phyloP scores from a whole-genome alignment of 2,113 vertebrate species.

The Vicugna pacos region DNA sequence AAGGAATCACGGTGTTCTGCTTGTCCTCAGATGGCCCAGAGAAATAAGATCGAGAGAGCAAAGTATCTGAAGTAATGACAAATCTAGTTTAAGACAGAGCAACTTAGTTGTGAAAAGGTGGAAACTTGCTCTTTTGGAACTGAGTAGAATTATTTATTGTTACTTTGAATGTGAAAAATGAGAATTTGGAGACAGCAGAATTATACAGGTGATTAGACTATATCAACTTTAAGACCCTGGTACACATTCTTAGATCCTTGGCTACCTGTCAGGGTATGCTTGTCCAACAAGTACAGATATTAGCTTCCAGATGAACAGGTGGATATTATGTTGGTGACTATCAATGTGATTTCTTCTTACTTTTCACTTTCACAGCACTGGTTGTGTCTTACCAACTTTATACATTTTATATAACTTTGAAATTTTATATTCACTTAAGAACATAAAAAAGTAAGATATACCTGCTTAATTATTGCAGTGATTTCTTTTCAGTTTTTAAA shows the following conservation, averaged over 20 bases:
- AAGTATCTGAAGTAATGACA: background rate
- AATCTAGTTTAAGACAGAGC: background rate
- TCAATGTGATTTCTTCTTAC: background rate
- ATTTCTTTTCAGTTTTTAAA: slow-evolving; percentile 46
- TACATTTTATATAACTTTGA: background rate
- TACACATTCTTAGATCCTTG: background rate
- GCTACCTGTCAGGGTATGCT: background rate
- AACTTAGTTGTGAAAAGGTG: background rate
- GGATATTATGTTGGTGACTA: background rate
- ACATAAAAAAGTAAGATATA: background rate
- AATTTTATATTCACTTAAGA: background rate
- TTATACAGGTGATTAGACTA: background rate
- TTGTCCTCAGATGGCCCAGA: background rate
- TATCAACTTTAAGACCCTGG: background rate
- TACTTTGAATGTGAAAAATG: slow-evolving; percentile 29
- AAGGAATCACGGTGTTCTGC: background rate
- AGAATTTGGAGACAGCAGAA: background rate
- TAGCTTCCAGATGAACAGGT: background rate
- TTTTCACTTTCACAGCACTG: background rate
- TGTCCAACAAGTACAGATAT: background rate
- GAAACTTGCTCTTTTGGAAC: background rate
- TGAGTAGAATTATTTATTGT: background rate
- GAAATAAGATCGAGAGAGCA: background rate
- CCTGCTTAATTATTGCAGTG: background rate
- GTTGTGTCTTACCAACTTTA: background rate